Evolutionary conservation across 2,888 invertebrate species (phyloP), one percentile per base, ranked within the genome.

Genomic region (Habroteleia sp.): DNA sequence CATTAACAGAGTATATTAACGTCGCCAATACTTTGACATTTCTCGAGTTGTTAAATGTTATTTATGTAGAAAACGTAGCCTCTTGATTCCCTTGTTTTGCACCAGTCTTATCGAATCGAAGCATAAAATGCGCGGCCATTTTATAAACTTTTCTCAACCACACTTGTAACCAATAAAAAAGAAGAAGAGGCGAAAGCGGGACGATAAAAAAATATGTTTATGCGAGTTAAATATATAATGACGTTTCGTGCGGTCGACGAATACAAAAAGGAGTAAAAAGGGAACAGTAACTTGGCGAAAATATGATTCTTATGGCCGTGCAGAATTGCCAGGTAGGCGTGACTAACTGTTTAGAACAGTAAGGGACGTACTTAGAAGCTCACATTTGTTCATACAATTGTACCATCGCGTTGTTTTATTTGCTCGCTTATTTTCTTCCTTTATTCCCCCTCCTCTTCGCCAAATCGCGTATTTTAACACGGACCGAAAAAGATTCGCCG

Each of bases 331-430:
- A 25, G 23, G 60, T 52, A 60, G 60, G 69, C 60, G 69, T 60
- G 42, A 69, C 33, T 60, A 69, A 69, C 69, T 69, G 60, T 68
- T 68, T 58, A 25, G 35, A 68, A 68, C 58, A 68, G 48, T 44
- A 50, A 69, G 39, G 20, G 52, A 68, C 54, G 29, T 13, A 41
- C 58, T 58, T 58, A 58, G 17, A 52, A 68, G 44, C 29, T 27
- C 52, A 37, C 50, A 41, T 68, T 48, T 50, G 56, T 46, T 39
- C 39, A 25, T 8, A 25, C 39, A 20, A 56, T 48, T 58, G 58
- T 58, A 11, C 54, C 41, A 10, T 54, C 17, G 16, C 25, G 6
- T 25, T 48, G 41, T 39, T 48, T 68, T 31, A 48, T 56, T 46
- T 25, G 11, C 16, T 5, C 13, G n/a, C 13, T n/a, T n/a, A n/a